phyloP scores from a whole-genome alignment of 2,888 invertebrate species.

The Spilosoma lubricipeda region DNA sequence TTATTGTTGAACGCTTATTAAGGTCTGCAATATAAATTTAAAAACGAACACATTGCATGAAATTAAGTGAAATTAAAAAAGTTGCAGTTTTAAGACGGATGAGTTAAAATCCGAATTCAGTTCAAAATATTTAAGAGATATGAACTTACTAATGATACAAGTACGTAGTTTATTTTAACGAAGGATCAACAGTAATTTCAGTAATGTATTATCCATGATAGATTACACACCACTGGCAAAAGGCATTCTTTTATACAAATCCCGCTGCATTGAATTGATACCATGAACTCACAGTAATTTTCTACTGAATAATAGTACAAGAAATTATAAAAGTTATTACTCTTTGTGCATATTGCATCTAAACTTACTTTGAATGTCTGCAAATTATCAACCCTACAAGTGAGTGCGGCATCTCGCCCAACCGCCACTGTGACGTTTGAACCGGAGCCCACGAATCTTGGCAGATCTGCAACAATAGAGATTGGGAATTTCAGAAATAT shows the following conservation, averaged over 20 bases:
- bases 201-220: no score
- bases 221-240: no score
- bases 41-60: no score
- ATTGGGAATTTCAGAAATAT: neutral
- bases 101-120: neutral
- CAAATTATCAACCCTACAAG: slow-evolving; percentile 89
- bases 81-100: neutral
- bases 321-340: no score
- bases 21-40: no score
- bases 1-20: no score
- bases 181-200: no score
- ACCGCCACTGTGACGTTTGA: slow-evolving; percentile 89
- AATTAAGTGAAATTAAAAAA: neutral
- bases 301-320: no score
- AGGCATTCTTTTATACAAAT: no score
- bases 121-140: neutral
- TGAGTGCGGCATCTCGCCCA: slow-evolving; percentile 89
- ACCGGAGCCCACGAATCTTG: slow-evolving; percentile 88
- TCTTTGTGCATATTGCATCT: neutral
- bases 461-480: slow-evolving; percentile 85
- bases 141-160: neutral
- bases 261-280: no score
- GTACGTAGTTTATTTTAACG: no score
- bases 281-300: no score
- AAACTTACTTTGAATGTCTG: slow-evolving; percentile 89